These are phyloP conservation scores for Catonia carolina DNA, from an alignment of 2,888 invertebrate genomes.

Conservation along the genomic window DNA sequence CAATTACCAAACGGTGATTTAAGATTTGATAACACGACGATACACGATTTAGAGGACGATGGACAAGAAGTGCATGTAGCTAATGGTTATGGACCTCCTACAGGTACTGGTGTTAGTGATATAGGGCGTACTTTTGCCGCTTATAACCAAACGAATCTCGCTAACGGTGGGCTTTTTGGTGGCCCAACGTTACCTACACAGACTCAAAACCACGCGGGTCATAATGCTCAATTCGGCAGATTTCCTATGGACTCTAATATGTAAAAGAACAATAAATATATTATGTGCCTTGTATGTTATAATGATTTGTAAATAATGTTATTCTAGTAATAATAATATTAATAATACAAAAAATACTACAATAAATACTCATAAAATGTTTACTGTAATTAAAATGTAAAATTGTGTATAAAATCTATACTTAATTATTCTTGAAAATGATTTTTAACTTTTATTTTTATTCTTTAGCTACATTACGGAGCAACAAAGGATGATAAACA, in stretches of 20 bases:
- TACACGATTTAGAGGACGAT: slow-evolving; percentile 35
- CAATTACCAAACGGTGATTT: not conserved
- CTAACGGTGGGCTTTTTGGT: slow-evolving; percentile 17
- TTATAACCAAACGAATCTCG: slow-evolving; percentile 22
- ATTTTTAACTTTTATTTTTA: too few species aligned
- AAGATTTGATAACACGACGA: slow-evolving; percentile 26
- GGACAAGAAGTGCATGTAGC: slow-evolving; percentile 23
- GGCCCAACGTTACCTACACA: slow-evolving; percentile 12
- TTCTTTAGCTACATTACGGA: too few species aligned
- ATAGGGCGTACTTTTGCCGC: slow-evolving; percentile 28
- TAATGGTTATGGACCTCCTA: slow-evolving; percentile 30
- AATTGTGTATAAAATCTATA: too few species aligned
- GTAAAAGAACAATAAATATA: slow-evolving; percentile 25
- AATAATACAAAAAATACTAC: too few species aligned
- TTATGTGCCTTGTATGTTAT: not conserved
- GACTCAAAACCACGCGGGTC: slow-evolving; percentile 16
- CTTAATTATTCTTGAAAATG: too few species aligned
- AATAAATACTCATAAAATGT: too few species aligned
- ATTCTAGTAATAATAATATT: too few species aligned
- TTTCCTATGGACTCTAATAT: slow-evolving; percentile 41
- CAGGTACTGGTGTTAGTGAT: slow-evolving; percentile 30
- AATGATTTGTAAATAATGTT: too few species aligned
- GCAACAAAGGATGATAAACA: too few species aligned
- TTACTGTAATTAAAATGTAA: too few species aligned
- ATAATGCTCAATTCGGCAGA: slow-evolving; percentile 45